These are phyloP conservation scores for Halictus quadricinctus DNA, from an alignment of 2,888 invertebrate species.

Conservation along the genomic window DNA sequence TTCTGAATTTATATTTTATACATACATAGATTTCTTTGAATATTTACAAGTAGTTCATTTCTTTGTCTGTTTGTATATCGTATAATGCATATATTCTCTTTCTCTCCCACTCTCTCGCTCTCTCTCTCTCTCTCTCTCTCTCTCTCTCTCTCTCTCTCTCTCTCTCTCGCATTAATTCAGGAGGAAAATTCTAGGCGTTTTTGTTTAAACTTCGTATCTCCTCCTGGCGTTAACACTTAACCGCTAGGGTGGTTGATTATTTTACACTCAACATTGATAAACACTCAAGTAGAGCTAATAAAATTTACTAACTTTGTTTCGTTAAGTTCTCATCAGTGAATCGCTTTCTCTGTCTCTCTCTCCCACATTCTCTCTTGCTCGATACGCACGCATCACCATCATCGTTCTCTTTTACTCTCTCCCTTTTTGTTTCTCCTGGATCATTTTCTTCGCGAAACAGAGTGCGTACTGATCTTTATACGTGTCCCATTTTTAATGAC, in stretches of 20 bases:
- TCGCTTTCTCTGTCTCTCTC: slow-evolving; percentile 3
- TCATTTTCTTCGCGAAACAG: slow-evolving; percentile 6
- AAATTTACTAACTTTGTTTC: slow-evolving; percentile 57
- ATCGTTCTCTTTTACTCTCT: neutral
- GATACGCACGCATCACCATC: slow-evolving; percentile 3
- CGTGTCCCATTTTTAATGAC: neutral
- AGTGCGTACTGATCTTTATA: slow-evolving; percentile 11
- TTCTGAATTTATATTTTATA: slow-evolving; percentile 53
- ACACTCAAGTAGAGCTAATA: slow-evolving; percentile 70
- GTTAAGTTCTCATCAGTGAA: neutral
- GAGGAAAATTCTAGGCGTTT: slow-evolving; percentile 29
- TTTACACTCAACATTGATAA: slow-evolving; percentile 76
- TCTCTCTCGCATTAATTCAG: slow-evolving; percentile 3
- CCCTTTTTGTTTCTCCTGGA: neutral
- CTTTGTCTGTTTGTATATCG: neutral
- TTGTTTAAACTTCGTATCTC: slow-evolving; percentile 25
- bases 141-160: neutral
- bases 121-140: neutral
- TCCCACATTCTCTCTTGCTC: slow-evolving; percentile 5
- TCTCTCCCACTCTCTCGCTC: slow-evolving; percentile 11
- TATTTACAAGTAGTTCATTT: slow-evolving; percentile 57
- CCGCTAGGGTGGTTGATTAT: slow-evolving; percentile 65
- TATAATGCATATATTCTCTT: neutral
- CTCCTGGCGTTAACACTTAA: slow-evolving; percentile 65
- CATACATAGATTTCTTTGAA: slow-evolving; percentile 58